A percentile compares a stretch with the other conserved stretches of the same genome.
Evolutionary conservation across 1,140 invertebrate genomes (phyloP).

Genomic region (Teleopsis dalmanni): DNA sequence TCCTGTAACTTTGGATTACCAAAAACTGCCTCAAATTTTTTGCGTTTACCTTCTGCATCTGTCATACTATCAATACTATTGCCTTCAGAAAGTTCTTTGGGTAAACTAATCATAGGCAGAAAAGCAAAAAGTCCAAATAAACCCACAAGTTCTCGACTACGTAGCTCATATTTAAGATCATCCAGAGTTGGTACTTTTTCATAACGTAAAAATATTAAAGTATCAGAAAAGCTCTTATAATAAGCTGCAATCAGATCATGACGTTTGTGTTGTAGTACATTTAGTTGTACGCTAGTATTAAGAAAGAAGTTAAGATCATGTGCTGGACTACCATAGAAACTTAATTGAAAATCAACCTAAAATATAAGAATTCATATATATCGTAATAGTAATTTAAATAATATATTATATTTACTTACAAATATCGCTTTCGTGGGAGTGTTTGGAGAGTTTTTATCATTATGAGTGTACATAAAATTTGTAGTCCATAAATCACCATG

Average conservation of each 20-base stretch:
- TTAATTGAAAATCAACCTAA: slow-evolving; percentile 33
- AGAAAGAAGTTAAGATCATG: slow-evolving; percentile 39
- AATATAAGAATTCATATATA: background rate
- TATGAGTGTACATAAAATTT: slow-evolving; percentile 58
- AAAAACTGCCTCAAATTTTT: slow-evolving; percentile 28
- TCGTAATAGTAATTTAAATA: background rate
- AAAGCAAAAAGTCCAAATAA: slow-evolving; percentile 31
- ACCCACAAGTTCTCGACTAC: slow-evolving; percentile 33
- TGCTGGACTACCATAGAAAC: slow-evolving; percentile 34
- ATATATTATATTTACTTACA: slow-evolving; percentile 24
- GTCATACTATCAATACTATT: slow-evolving; percentile 31
- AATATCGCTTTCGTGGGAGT: slow-evolving; percentile 50
- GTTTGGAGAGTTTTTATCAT: slow-evolving; percentile 33
- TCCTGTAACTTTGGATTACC: slow-evolving; percentile 22
- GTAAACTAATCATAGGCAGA: slow-evolving; percentile 31
- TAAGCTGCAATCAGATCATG: slow-evolving; percentile 40
- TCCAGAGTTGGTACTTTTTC: slow-evolving; percentile 42
- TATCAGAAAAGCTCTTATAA: slow-evolving; percentile 24
- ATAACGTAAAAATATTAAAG: slow-evolving; percentile 42
- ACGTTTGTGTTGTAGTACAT: slow-evolving; percentile 29
- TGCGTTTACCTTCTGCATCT: slow-evolving; percentile 20
- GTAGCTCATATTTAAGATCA: slow-evolving; percentile 33
- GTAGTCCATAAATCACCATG: slow-evolving; percentile 62
- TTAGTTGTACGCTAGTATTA: slow-evolving; percentile 30
- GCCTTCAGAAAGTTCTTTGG: slow-evolving; percentile 25